Conservation (phyloP, 2,113 vertebrate genomes). For the Acanthisitta chloris region DNA sequence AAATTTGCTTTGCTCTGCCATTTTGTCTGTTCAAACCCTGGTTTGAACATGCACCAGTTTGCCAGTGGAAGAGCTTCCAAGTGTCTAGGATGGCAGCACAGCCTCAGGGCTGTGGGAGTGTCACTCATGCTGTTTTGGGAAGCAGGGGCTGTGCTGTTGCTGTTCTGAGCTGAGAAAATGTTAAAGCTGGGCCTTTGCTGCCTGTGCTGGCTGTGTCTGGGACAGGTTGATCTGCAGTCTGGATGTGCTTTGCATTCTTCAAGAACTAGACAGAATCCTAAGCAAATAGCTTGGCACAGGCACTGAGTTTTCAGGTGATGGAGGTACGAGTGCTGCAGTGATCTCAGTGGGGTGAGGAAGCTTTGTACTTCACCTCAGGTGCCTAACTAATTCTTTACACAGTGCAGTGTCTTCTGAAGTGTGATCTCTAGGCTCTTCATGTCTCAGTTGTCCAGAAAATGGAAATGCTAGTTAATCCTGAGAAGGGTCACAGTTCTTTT, state of each 20-base stretch:
- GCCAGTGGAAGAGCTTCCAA: background rate
- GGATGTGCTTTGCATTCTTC: background rate
- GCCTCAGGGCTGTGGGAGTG: background rate
- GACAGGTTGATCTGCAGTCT: accelerated
- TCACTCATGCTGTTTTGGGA: background rate
- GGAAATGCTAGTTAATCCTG: background rate
- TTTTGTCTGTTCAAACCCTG: background rate
- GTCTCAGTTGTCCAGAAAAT: background rate
- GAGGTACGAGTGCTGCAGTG: background rate
- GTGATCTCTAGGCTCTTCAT: background rate
- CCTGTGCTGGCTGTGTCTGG: background rate
- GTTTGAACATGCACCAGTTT: background rate
- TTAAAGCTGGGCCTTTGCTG: background rate
- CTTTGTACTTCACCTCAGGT: background rate
- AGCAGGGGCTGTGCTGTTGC: background rate
- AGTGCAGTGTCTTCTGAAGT: background rate
- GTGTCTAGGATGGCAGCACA: background rate
- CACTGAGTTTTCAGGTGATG: background rate
- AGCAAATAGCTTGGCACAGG: background rate
- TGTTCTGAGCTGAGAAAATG: background rate
- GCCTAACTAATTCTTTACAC: background rate
- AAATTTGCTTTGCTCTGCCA: background rate
- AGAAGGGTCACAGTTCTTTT: background rate
- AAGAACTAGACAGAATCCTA: background rate
- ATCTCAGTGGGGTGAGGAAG: background rate